Conservation (phyloP, 2,888 invertebrate genomes). For the Erannis defoliaria region DNA sequence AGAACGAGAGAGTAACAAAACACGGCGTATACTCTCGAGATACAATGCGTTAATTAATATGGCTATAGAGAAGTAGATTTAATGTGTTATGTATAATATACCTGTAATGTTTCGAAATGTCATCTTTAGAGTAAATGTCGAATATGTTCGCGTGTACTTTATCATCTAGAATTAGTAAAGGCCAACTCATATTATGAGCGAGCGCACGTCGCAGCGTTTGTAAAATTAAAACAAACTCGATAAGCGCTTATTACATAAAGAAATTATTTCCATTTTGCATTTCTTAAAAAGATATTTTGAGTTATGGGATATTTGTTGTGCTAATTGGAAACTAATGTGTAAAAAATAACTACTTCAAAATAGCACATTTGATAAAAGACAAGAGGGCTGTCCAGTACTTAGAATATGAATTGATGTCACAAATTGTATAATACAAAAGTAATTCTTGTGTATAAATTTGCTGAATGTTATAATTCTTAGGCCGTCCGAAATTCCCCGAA, state of each 20-base stretch:
- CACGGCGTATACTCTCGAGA: not conserved
- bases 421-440: not conserved
- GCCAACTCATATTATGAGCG: not conserved
- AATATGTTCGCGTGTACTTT: not conserved
- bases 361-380: not conserved
- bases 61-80: not conserved
- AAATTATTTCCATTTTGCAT: too few species aligned
- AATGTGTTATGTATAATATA: not conserved
- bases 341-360: not conserved
- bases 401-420: conserved; percentile 9
- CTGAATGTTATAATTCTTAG: not conserved
- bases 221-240: too few species aligned
- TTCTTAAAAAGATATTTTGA: too few species aligned
- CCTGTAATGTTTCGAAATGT: not conserved
- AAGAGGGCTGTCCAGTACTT: conserved; percentile 2
- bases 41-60: not conserved
- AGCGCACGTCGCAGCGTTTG: not conserved
- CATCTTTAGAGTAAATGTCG: not conserved
- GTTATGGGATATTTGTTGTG: too few species aligned
- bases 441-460: too few species aligned
- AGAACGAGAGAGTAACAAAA: not conserved
- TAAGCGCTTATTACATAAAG: too few species aligned
- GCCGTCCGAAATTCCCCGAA: not conserved
- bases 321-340: not conserved
- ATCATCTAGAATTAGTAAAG: not conserved